Conservation (phyloP, 2,797 vertebrate genomes). For the Typhlichthys eigenmanni region DNA sequence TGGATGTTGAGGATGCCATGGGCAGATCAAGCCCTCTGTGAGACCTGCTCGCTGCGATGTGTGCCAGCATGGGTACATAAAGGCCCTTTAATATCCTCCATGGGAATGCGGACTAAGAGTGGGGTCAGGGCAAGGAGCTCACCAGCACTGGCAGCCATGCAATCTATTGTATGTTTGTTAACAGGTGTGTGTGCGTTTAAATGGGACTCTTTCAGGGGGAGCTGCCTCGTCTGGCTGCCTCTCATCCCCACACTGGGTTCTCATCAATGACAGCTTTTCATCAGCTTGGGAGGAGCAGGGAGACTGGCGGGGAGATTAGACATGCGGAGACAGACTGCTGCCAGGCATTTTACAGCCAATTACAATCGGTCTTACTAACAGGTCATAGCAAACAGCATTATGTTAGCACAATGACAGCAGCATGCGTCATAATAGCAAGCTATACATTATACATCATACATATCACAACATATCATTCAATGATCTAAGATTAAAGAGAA, state of each 20-base stretch:
- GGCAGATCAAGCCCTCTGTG: conserved; percentile 47
- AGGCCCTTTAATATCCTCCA: conserved; percentile 74
- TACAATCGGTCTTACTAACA: too few species aligned
- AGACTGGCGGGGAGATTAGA: conserved; percentile 57
- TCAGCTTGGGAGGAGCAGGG: conserved; percentile 67
- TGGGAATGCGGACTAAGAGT: conserved; percentile 49
- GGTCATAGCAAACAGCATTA: too few species aligned
- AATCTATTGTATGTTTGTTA: conserved; percentile 74
- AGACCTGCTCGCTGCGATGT: conserved; percentile 64
- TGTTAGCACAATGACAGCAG: too few species aligned
- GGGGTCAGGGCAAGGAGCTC: conserved; percentile 62
- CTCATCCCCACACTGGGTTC: conserved; percentile 68
- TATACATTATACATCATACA: too few species aligned
- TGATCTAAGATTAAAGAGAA: too few species aligned
- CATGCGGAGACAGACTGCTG: conserved; percentile 36
- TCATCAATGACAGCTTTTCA: conserved; percentile 80
- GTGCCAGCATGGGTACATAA: conserved; percentile 76
- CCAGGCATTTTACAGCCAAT: conserved; percentile 44
- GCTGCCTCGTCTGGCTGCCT: conserved; percentile 70
- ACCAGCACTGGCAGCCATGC: conserved; percentile 69
- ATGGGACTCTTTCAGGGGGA: conserved; percentile 74
- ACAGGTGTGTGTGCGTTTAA: conserved; percentile 79
- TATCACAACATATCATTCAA: too few species aligned
- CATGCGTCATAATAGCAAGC: too few species aligned
- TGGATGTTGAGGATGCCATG: conserved; percentile 49